Percentiles rank a stretch among this genome's conserved stretches.
Evolutionary conservation across 2,888 invertebrate genomes (phyloP).

Genomic region (Eupithecia subumbrata): DNA sequence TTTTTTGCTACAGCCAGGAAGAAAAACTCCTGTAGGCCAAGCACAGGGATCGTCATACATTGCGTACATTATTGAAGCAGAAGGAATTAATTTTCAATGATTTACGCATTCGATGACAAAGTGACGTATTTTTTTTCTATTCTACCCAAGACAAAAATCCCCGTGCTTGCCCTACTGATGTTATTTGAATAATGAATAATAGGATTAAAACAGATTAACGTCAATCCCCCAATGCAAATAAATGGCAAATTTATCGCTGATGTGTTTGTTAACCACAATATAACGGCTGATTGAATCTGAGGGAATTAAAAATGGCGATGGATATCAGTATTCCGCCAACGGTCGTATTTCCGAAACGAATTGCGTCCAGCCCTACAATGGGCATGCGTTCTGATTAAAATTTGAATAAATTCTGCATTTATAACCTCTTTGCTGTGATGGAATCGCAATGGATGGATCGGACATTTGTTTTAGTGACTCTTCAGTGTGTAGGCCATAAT

Average conservation of each 20-base stretch:
- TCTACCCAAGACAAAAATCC: too few relatives aligned
- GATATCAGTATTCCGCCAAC: conserved; percentile 41
- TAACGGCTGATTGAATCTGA: conserved; percentile 52
- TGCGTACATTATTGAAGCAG: too few relatives aligned
- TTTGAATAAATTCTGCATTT: conserved; percentile 34
- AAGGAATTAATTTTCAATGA: too few relatives aligned
- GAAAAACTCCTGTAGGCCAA: not conserved
- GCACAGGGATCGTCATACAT: too few relatives aligned
- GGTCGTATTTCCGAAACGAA: conserved; percentile 40
- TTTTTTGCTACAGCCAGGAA: not conserved
- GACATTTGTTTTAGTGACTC: not conserved
- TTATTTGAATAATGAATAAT: not conserved
- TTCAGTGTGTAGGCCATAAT: not conserved
- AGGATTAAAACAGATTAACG: not conserved
- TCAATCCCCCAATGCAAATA: conserved; percentile 15
- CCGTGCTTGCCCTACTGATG: not conserved
- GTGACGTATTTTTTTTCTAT: too few relatives aligned
- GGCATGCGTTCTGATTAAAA: conserved; percentile 39
- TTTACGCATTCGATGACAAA: too few relatives aligned
- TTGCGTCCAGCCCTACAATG: conserved; percentile 37
- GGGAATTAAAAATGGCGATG: conserved; percentile 52
- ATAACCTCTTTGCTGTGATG: conserved; percentile 3
- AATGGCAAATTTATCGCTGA: conserved; percentile 41
- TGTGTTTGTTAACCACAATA: conserved; percentile 50
- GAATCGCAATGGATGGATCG: not conserved